Evolutionary conservation across 2,113 vertebrate species (phyloP).

Genomic region (Seriola rivoliana): DNA sequence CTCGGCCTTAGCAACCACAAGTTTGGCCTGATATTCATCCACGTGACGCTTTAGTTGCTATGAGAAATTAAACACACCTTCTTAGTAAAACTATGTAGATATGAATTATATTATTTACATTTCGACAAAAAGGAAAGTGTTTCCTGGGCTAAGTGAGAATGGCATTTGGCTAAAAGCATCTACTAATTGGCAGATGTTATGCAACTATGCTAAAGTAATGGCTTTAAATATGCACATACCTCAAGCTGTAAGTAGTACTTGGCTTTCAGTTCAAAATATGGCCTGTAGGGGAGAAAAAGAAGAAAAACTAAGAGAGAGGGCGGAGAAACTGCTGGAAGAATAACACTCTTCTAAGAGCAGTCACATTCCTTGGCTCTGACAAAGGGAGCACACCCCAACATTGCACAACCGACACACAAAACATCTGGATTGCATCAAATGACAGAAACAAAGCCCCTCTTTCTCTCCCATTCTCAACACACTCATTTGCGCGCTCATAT

Average conservation of each 20-base stretch:
- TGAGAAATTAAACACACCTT: slow-evolving; percentile 14
- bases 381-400: slow-evolving; percentile 61
- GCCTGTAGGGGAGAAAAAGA: slow-evolving; percentile 84
- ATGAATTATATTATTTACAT: not conserved
- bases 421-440: slow-evolving; percentile 80
- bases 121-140: not conserved
- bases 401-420: slow-evolving; percentile 40
- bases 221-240: slow-evolving; percentile 80
- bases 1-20: slow-evolving; percentile 91
- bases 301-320: slow-evolving; percentile 39
- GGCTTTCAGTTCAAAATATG: slow-evolving; percentile 97
- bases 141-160: not conserved
- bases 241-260: slow-evolving; percentile 97
- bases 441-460: slow-evolving; percentile 41
- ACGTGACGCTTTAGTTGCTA: slow-evolving; percentile 94
- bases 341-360: slow-evolving; percentile 62
- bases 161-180: not conserved
- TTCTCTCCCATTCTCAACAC: slow-evolving; percentile 17
- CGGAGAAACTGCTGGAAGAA: slow-evolving; percentile 56
- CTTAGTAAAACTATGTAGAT: not conserved
- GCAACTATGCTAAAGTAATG: not conserved
- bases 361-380: slow-evolving; percentile 77
- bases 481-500: not conserved
- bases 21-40: slow-evolving; percentile 92
- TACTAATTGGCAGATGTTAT: not conserved